phyloP scores from a whole-genome alignment of 2,797 vertebrate genomes.

The Triplophysa bombifrons region DNA sequence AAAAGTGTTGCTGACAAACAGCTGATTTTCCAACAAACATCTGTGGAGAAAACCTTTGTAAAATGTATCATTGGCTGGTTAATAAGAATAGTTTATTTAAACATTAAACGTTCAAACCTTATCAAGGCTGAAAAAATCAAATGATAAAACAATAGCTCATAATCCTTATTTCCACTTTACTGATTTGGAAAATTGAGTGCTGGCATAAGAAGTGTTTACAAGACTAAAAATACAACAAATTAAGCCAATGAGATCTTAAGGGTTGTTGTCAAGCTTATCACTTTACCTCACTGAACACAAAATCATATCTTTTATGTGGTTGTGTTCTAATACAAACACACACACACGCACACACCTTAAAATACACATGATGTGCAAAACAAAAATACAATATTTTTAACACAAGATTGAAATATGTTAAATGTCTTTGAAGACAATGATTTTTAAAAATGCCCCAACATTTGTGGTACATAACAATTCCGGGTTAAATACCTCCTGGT shows the following conservation, averaged over 20 bases:
- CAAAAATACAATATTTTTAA: background rate
- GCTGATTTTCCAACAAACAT: background rate
- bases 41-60: slow-evolving; percentile 11
- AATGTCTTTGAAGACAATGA: background rate
- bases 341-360: background rate
- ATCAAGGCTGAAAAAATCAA: background rate
- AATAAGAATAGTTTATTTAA: background rate
- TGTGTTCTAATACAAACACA: no score
- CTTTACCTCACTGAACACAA: background rate
- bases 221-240: slow-evolving; percentile 5
- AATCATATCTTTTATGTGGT: background rate
- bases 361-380: background rate
- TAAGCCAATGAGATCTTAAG: background rate
- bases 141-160: background rate
- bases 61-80: slow-evolving; percentile 22
- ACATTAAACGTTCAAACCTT: background rate
- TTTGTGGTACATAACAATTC: background rate
- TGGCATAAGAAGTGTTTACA: background rate
- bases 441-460: background rate
- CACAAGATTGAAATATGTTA: background rate
- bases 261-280: slow-evolving; percentile 4
- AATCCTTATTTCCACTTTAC: background rate
- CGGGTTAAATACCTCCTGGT: background rate
- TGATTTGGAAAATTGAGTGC: background rate
- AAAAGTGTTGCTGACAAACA: background rate